These are phyloP conservation scores for Dioctria linearis DNA, from an alignment of 2,888 invertebrate species.

Conservation along the genomic window DNA sequence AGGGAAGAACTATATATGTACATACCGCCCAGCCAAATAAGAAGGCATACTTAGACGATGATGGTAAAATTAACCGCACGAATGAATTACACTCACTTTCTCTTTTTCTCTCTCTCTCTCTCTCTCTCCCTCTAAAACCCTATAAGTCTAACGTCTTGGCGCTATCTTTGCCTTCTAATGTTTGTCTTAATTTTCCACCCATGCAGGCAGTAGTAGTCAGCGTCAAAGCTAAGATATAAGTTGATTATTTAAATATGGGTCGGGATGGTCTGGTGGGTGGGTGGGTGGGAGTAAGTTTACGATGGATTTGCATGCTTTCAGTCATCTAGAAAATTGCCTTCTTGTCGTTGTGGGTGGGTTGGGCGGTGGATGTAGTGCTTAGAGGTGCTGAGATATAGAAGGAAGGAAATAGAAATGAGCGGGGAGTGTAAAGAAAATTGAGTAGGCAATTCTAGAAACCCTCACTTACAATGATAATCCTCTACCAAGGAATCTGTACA, in stretches of 20 bases:
- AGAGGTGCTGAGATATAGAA: no score
- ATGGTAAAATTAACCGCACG: slow-evolving; percentile 8
- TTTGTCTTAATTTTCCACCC: slow-evolving; percentile 43
- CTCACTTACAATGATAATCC: no score
- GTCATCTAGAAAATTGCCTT: slow-evolving; percentile 47
- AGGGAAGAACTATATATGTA: neutral
- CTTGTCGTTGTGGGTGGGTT: neutral
- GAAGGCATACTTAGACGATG: slow-evolving; percentile 1
- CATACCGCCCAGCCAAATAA: neutral
- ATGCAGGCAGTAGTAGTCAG: neutral
- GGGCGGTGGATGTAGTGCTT: no score
- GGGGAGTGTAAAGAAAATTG: no score
- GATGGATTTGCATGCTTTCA: slow-evolving; percentile 42
- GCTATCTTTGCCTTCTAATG: slow-evolving; percentile 27
- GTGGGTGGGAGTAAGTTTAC: neutral
- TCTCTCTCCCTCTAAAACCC: no score
- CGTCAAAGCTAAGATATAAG: neutral
- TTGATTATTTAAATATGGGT: neutral
- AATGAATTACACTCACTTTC: slow-evolving; percentile 25
- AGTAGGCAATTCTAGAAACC: no score
- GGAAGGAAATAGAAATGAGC: no score
- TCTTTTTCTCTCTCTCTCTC: no score
- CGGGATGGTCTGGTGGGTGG: neutral
- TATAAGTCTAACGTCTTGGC: neutral
- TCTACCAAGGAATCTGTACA: no score